phyloP scores from a whole-genome alignment of 2,113 vertebrate species.

The Dascyllus trimaculatus region DNA sequence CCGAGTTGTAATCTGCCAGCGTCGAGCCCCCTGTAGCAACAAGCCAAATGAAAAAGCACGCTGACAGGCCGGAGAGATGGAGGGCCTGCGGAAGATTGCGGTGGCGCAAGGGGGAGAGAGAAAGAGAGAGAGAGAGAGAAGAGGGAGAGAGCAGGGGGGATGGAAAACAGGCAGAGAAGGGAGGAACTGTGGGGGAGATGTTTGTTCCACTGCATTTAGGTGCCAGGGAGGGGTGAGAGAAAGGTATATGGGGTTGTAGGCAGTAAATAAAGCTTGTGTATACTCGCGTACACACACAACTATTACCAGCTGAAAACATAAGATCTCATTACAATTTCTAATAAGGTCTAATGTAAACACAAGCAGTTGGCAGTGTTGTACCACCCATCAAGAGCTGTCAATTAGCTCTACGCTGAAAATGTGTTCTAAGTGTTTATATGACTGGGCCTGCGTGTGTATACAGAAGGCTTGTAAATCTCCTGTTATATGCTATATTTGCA shows the following conservation, averaged over 20 bases:
- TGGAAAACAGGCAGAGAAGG: constrained; percentile 36
- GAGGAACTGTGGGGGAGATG: constrained; percentile 50
- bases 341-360: constrained; percentile 69
- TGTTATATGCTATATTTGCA: constrained; percentile 47
- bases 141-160: constrained; percentile 1
- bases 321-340: constrained; percentile 72
- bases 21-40: constrained; percentile 86
- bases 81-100: constrained; percentile 82
- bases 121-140: not conserved
- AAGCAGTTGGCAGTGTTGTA: constrained; percentile 67
- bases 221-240: constrained; percentile 36
- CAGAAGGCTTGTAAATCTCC: constrained; percentile 52
- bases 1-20: constrained; percentile 90
- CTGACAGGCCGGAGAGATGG: constrained; percentile 86
- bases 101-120: constrained; percentile 38
- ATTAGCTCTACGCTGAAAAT: constrained; percentile 61
- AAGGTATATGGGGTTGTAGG: constrained; percentile 32
- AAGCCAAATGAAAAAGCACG: constrained; percentile 84
- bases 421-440: constrained; percentile 58
- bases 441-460: constrained; percentile 17
- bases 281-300: constrained; percentile 36
- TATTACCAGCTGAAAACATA: constrained; percentile 52
- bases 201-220: constrained; percentile 52
- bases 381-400: constrained; percentile 60
- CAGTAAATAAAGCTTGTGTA: constrained; percentile 58